A percentile compares a stretch with the other conserved stretches of the same genome.
phyloP scores from a whole-genome alignment of 2,113 vertebrate genomes.

The Nesogale talazaci region DNA sequence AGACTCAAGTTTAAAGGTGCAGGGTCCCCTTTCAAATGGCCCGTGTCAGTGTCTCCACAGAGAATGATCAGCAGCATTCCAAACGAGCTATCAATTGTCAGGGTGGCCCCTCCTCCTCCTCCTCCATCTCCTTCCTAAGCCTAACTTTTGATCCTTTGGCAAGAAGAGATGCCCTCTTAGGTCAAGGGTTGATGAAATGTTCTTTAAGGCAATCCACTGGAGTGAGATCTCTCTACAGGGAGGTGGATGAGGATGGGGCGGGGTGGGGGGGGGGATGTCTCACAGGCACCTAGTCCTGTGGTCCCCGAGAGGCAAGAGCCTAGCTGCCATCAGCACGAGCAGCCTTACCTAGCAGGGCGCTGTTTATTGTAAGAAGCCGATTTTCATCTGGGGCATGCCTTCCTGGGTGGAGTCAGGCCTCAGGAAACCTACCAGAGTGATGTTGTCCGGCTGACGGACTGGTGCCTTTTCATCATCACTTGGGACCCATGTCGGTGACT shows the following conservation, averaged over 20 bases:
- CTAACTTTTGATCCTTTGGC: slow-evolving; percentile 62
- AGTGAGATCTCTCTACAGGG: neutral
- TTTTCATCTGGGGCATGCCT: neutral
- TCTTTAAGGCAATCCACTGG: slow-evolving; percentile 51
- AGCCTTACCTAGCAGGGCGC: neutral
- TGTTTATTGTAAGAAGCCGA: neutral
- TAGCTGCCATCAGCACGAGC: neutral
- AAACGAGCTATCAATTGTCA: slow-evolving; percentile 82
- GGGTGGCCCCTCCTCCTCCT: slow-evolving; percentile 51
- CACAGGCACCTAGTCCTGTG: slow-evolving; percentile 32
- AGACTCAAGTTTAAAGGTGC: slow-evolving; percentile 89
- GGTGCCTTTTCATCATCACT: neutral
- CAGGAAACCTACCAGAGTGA: neutral
- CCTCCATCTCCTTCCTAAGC: neutral
- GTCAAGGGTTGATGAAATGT: neutral
- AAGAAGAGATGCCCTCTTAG: neutral
- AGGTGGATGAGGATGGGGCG: neutral
- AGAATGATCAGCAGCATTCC: slow-evolving; percentile 85
- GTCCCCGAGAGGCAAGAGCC: slow-evolving; percentile 23
- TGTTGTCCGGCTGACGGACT: neutral
- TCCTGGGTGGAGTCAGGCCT: neutral
- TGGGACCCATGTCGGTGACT: neutral
- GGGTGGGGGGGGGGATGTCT: neutral
- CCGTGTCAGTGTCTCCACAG: slow-evolving; percentile 83
- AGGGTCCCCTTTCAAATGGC: slow-evolving; percentile 88